These are phyloP conservation scores for Sapayoa aenigma DNA, from an alignment of 2,113 vertebrate genomes.

Conservation along the genomic window DNA sequence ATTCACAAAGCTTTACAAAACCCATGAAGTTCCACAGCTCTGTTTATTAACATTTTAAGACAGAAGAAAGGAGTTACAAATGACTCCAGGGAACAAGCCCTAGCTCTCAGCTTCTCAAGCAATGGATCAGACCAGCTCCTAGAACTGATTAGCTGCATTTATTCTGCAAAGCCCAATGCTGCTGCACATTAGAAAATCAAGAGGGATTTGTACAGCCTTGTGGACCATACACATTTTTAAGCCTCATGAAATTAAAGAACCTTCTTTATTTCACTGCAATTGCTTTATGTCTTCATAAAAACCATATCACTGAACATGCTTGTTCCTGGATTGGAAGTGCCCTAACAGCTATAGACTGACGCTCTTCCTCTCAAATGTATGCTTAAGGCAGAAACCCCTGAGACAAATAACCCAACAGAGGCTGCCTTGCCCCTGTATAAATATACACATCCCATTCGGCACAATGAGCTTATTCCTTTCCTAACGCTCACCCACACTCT, in stretches of 20 bases:
- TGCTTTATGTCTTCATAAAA: constrained; percentile 22
- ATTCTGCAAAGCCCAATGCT: background rate
- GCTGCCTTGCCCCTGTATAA: background rate
- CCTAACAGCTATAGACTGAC: background rate
- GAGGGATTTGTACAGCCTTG: background rate
- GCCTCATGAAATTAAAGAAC: constrained; percentile 18
- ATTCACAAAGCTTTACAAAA: background rate
- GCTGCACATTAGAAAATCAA: background rate
- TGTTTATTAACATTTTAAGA: background rate
- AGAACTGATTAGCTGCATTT: constrained; percentile 8
- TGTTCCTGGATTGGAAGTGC: background rate
- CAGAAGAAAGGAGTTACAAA: background rate
- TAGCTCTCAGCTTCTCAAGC: background rate
- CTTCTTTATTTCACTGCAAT: constrained; percentile 21
- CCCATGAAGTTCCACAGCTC: background rate
- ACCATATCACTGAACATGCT: background rate
- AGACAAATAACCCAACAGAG: background rate
- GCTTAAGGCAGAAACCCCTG: background rate
- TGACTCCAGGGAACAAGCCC: background rate
- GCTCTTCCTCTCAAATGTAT: background rate
- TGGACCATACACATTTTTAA: constrained; percentile 22
- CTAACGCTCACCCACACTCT: background rate
- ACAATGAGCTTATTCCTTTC: background rate
- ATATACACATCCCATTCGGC: background rate
- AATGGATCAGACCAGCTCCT: background rate